A percentile compares a stretch with the other conserved stretches of the same genome.
These are phyloP conservation scores for Dorcus parallelipipedus DNA, from an alignment of 2,888 invertebrate genomes.

Conservation along the genomic window DNA sequence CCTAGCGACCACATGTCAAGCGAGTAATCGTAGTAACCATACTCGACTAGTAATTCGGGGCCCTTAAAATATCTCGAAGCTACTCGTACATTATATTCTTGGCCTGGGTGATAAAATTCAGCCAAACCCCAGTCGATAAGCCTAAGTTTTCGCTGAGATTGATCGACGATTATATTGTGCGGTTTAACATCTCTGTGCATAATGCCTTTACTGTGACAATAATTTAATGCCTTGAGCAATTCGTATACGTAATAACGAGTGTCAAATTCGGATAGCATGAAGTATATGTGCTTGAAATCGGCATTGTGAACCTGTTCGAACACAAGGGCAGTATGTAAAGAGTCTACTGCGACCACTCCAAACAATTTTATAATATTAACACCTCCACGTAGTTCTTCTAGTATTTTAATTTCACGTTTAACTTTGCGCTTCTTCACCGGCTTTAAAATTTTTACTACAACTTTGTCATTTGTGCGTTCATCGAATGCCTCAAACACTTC, in stretches of 20 bases:
- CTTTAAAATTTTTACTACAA: conserved; percentile 46
- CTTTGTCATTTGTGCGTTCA: conserved; percentile 36
- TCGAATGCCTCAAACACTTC: conserved; percentile 44
- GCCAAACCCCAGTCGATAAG: conserved; percentile 48
- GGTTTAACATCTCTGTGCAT: conserved; percentile 49
- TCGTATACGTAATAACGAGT: conserved; percentile 49
- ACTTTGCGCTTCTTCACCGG: conserved; percentile 46
- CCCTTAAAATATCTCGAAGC: conserved; percentile 47
- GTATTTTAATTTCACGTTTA: conserved; percentile 46
- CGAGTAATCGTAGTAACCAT: conserved; percentile 47
- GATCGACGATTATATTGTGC: conserved; percentile 46
- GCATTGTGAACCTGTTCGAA: conserved; percentile 43
- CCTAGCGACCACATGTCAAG: conserved; percentile 48
- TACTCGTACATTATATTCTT: conserved; percentile 46
- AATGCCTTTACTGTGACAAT: conserved; percentile 46
- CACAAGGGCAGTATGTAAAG: conserved; percentile 39
- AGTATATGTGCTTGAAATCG: conserved; percentile 46
- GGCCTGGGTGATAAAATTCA: conserved; percentile 46
- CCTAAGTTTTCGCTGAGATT: conserved; percentile 37
- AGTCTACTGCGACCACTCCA: conserved; percentile 27
- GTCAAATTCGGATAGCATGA: conserved; percentile 42
- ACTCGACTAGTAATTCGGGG: conserved; percentile 45
- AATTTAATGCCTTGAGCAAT: conserved; percentile 48
- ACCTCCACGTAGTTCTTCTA: conserved; percentile 44
- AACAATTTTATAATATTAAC: conserved; percentile 42